Conservation (phyloP, 1,140 invertebrate species). For the Bacillus rossius region DNA sequence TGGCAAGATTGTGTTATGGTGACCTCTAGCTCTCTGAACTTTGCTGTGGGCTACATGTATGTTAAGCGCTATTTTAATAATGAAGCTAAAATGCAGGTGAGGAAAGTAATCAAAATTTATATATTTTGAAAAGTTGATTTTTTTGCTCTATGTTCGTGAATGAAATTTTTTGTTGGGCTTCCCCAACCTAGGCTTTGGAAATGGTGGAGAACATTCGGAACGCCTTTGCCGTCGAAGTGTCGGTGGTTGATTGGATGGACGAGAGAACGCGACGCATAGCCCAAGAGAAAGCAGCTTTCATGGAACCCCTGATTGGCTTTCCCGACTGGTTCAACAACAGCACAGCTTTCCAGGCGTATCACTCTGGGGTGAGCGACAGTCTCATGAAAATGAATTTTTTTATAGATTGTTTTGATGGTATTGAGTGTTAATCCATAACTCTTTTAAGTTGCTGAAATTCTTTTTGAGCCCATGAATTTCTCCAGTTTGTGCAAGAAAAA, state of each 20-base stretch:
- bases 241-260: constrained; percentile 57
- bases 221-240: constrained; percentile 49
- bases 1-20: constrained; percentile 52
- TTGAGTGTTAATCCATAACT: no score
- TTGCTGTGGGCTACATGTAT: constrained; percentile 54
- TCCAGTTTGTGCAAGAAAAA: no score
- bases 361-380: constrained; percentile 39
- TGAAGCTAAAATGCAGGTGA: constrained; percentile 26
- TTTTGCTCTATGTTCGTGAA: not conserved
- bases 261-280: constrained; percentile 48
- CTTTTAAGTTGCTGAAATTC: no score
- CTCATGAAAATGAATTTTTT: no score
- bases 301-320: constrained; percentile 59
- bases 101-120: not conserved
- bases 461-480: no score
- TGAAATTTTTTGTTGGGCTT: not conserved
- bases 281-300: constrained; percentile 50
- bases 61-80: constrained; percentile 44
- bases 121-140: no score
- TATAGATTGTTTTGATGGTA: no score
- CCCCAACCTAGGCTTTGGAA: constrained; percentile 29
- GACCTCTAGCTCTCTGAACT: constrained; percentile 49
- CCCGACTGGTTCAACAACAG: constrained; percentile 55
- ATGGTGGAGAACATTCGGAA: constrained; percentile 53
- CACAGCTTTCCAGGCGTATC: constrained; percentile 42